phyloP scores from a whole-genome alignment of 2,888 invertebrate genomes.

The Eugnorisma glareosa region DNA sequence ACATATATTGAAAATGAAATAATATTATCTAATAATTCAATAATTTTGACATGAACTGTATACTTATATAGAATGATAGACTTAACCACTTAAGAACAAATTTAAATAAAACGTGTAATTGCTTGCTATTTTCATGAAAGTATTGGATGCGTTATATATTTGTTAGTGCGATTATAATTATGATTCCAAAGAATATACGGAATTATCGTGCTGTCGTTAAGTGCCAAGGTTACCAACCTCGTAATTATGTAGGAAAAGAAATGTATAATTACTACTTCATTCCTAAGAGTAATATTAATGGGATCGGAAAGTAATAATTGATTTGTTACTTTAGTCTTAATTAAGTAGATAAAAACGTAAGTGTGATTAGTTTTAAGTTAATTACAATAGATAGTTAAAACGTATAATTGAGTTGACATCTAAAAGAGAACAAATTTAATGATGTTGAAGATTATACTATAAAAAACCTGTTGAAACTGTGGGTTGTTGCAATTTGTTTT shows the following conservation, averaged over 20 bases:
- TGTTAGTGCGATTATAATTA: neutral
- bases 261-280: slow-evolving; percentile 23
- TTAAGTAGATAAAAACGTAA: slow-evolving; percentile 6
- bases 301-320: slow-evolving; percentile 20
- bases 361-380: slow-evolving; percentile 31
- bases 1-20: slow-evolving; percentile 9
- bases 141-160: neutral
- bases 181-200: slow-evolving; percentile 4
- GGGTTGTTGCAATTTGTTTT: slow-evolving; percentile 19
- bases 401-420: neutral
- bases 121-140: neutral
- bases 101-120: neutral
- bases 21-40: neutral
- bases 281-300: slow-evolving; percentile 27
- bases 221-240: slow-evolving; percentile 7
- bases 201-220: neutral
- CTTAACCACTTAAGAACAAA: neutral
- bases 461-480: neutral
- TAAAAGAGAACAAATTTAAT: neutral
- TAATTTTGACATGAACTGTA: neutral
- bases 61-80: neutral
- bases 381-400: neutral
- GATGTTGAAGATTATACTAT: slow-evolving; percentile 4
- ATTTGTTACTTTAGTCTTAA: slow-evolving; percentile 7
- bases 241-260: neutral